Evolutionary conservation across 2,797 vertebrate genomes (phyloP).

Genomic region (Poeciliopsis infans): DNA sequence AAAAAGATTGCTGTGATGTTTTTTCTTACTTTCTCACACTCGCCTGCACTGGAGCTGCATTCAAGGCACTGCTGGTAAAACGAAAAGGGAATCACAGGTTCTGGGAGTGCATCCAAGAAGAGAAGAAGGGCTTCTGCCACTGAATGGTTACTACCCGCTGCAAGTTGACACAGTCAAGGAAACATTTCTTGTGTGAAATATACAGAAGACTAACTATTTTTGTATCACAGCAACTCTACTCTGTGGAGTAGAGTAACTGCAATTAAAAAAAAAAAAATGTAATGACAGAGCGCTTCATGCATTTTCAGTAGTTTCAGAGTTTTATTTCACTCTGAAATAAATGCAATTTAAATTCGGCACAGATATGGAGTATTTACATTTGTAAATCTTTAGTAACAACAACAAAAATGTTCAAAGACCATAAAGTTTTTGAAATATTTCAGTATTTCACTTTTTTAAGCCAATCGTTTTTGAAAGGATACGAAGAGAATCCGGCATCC

Average conservation of each 20-base stretch:
- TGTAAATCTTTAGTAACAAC: not conserved
- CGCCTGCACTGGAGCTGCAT: conserved; percentile 72
- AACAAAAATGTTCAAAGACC: not conserved
- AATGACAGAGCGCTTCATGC: not conserved
- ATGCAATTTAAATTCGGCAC: not conserved
- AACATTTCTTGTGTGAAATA: not conserved
- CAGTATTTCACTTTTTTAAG: not conserved
- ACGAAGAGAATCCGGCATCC: conserved; percentile 89
- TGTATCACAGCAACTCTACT: not conserved
- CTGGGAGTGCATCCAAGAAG: conserved; percentile 94
- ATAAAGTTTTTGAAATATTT: not conserved
- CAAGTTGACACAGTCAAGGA: conserved; percentile 64
- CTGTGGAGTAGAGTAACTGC: not conserved
- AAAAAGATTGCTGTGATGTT: not conserved
- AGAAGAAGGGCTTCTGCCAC: conserved; percentile 94
- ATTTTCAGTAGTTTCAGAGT: not conserved
- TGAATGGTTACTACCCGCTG: conserved; percentile 94
- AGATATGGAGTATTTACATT: not conserved
- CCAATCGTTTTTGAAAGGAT: conserved; percentile 83
- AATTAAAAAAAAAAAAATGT: not conserved
- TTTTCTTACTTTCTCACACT: conserved; percentile 87
- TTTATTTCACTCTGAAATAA: not conserved
- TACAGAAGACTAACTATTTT: not conserved
- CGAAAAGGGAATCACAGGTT: conserved; percentile 89
- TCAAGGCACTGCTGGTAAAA: conserved; percentile 85